phyloP scores from a whole-genome alignment of 2,888 invertebrate species.

The Caenorhabditis sp. region DNA sequence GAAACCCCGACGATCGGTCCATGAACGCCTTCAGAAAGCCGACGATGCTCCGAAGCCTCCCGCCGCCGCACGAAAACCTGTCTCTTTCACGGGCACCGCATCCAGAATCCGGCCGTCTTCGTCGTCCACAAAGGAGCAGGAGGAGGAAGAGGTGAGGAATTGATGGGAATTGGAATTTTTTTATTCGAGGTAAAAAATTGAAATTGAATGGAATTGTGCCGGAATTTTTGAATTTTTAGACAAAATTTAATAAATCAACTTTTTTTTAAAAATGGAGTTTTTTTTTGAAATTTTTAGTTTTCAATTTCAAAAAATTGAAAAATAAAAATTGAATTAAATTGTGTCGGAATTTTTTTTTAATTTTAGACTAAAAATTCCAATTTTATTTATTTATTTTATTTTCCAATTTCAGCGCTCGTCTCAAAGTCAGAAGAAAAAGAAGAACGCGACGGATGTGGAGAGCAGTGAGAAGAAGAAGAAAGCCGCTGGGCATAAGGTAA shows the following conservation, averaged over 20 bases:
- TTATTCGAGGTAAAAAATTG: no score
- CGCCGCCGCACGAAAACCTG: conserved; percentile 34
- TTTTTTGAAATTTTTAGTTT: no score
- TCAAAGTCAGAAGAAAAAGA: conserved; percentile 33
- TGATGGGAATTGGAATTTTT: neutral
- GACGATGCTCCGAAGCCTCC: neutral
- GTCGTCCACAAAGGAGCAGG: conserved; percentile 32
- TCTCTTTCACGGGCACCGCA: conserved; percentile 35
- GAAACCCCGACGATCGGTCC: conserved; percentile 34
- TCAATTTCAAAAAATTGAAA: no score
- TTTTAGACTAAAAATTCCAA: no score
- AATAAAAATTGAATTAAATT: no score
- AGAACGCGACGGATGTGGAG: conserved; percentile 43
- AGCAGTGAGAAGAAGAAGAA: conserved; percentile 35
- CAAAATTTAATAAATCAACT: no score
- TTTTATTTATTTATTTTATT: neutral
- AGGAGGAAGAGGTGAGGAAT: conserved; percentile 37
- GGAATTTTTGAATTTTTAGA: no score
- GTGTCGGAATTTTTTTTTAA: no score
- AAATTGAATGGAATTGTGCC: no score
- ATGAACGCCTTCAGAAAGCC: conserved; percentile 44
- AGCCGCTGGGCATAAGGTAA: neutral
- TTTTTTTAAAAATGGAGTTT: no score
- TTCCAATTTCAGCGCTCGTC: conserved; percentile 24
- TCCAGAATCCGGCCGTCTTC: conserved; percentile 26